Evolutionary conservation across 2,113 vertebrate species (phyloP).

Genomic region (Chlorodrepanis virens): DNA sequence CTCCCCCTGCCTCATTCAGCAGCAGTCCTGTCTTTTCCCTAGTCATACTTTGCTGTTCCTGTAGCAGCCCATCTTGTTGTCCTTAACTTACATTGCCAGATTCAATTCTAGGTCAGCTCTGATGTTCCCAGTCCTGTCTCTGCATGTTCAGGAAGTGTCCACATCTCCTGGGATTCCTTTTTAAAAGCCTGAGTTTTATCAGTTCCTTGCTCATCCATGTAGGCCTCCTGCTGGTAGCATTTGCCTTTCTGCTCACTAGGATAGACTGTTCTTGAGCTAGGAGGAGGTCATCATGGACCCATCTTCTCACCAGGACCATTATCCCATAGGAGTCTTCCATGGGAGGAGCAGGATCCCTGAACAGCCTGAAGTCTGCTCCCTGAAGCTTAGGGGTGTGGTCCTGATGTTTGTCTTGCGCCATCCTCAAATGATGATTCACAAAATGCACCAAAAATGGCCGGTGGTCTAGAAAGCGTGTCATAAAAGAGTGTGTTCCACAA

Average conservation of each 20-base stretch:
- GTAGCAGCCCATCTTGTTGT: neutral
- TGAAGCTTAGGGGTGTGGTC: neutral
- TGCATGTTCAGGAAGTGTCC: neutral
- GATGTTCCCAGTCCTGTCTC: neutral
- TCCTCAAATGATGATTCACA: neutral
- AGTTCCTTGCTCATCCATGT: neutral
- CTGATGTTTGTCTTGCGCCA: neutral
- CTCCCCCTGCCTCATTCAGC: neutral
- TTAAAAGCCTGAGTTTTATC: neutral
- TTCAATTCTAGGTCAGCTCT: neutral
- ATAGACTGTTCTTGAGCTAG: neutral
- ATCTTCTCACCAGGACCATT: neutral
- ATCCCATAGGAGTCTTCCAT: neutral
- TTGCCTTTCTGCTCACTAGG: neutral
- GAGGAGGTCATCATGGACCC: neutral
- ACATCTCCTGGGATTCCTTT: neutral
- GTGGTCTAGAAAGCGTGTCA: neutral
- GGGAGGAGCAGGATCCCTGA: neutral
- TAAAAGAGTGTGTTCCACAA: neutral
- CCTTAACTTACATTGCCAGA: neutral
- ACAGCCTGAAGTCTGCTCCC: neutral
- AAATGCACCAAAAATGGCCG: neutral
- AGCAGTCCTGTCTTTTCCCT: neutral
- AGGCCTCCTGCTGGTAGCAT: neutral
- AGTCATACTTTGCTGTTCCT: neutral